phyloP scores from a whole-genome alignment of 1,140 invertebrate species.

The Drosophila insularis region DNA sequence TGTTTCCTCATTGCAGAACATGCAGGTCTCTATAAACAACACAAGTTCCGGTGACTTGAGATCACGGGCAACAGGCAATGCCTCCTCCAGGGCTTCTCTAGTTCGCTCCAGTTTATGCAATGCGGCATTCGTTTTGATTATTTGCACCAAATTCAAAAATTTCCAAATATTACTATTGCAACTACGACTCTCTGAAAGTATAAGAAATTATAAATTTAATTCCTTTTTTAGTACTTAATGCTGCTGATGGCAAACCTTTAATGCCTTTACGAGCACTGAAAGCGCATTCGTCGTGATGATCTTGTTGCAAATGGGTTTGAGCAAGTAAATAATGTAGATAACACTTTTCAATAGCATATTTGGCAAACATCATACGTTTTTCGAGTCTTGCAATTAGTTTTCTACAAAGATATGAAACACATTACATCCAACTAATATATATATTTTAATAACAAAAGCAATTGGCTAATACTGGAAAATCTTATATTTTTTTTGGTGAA shows the following conservation, averaged over 20 bases:
- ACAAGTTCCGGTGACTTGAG: constrained; percentile 25
- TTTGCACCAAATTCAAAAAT: constrained; percentile 59
- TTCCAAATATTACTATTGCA: constrained; percentile 64
- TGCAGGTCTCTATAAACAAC: constrained; percentile 48
- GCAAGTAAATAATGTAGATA: constrained; percentile 68
- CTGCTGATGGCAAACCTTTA: constrained; percentile 35
- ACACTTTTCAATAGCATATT: constrained; percentile 72
- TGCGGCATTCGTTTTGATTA: constrained; percentile 62
- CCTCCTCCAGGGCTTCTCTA: constrained; percentile 57
- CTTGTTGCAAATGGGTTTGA: constrained; percentile 46
- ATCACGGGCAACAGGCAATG: constrained; percentile 34
- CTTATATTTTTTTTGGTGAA: too few relatives aligned
- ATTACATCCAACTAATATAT: too few relatives aligned
- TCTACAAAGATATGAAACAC: neutral
- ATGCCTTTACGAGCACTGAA: constrained; percentile 56
- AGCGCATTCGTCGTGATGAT: constrained; percentile 68
- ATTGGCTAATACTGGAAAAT: too few relatives aligned
- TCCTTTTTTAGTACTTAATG: too few relatives aligned
- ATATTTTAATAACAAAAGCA: too few relatives aligned
- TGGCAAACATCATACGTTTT: constrained; percentile 61
- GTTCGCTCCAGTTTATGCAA: constrained; percentile 71
- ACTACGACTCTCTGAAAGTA: constrained; percentile 36
- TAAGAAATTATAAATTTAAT: neutral
- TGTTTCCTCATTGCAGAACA: constrained; percentile 42
- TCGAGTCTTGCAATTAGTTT: constrained; percentile 47